Evolutionary conservation across 2,888 invertebrate species (phyloP).

Genomic region (Netelia inedita): DNA sequence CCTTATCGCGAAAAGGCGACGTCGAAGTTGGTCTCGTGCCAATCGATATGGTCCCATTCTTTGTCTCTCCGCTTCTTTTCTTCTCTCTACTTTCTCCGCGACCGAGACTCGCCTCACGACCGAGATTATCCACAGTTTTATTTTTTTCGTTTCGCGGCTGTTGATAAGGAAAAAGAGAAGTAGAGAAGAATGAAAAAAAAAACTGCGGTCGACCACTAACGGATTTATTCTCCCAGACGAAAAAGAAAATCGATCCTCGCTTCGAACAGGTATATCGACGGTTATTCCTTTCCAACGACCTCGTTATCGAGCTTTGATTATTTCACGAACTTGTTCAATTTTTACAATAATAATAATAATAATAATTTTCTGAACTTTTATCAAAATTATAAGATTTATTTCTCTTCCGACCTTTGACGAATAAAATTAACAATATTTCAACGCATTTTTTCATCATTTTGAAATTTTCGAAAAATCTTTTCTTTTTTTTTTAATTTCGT

Average conservation of each 20-base stretch:
- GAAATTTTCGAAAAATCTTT: not conserved
- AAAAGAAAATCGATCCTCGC: not conserved
- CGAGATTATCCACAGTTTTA: slow-evolving; percentile 14
- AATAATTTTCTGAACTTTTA: no score
- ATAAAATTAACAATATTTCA: not conserved
- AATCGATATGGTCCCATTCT: slow-evolving; percentile 67
- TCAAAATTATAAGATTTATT: not conserved
- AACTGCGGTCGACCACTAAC: not conserved
- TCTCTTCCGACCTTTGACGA: not conserved
- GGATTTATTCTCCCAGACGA: not conserved
- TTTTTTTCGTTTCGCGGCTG: not conserved
- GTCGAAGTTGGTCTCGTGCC: slow-evolving; percentile 70
- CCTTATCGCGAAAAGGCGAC: slow-evolving; percentile 59
- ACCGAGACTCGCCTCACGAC: slow-evolving; percentile 9
- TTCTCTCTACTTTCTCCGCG: slow-evolving; percentile 5
- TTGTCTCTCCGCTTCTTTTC: slow-evolving; percentile 28
- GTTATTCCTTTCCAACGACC: not conserved
- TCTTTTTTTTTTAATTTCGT: not conserved
- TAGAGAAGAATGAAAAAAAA: not conserved
- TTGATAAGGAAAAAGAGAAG: not conserved
- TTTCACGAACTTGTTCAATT: not conserved
- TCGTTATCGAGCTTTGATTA: not conserved
- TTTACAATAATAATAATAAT: no score
- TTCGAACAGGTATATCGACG: not conserved
- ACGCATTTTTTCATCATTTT: not conserved